phyloP scores from a whole-genome alignment of 2,888 invertebrate genomes.

The Drosophila anomalata region DNA sequence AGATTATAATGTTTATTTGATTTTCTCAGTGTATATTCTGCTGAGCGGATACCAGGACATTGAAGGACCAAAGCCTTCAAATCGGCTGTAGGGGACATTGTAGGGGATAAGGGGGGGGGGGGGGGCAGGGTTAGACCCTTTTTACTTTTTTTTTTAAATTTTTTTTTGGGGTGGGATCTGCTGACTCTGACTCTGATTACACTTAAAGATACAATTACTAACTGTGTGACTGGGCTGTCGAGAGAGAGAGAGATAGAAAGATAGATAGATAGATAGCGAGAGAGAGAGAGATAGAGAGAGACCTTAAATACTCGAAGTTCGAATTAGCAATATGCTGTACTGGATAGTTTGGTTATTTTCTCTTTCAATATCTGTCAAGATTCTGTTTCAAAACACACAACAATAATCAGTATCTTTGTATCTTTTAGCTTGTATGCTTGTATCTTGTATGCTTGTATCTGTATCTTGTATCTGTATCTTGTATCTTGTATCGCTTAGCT shows the following conservation, averaged over 20 bases:
- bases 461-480: neutral
- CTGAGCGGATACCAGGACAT: slow-evolving; percentile 18
- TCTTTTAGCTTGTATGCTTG: slow-evolving; percentile 5
- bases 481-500: slow-evolving; percentile 29
- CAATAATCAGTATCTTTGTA: slow-evolving; percentile 31
- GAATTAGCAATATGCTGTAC: slow-evolving; percentile 33
- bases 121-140: slow-evolving; percentile 48
- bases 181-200: slow-evolving; percentile 8
- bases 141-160: neutral
- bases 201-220: slow-evolving; percentile 17
- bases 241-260: slow-evolving; percentile 29
- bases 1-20: slow-evolving; percentile 33
- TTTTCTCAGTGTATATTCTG: slow-evolving; percentile 7
- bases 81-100: slow-evolving; percentile 2
- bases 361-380: slow-evolving; percentile 20
- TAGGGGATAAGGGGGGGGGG: slow-evolving; percentile 31
- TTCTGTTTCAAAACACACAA: slow-evolving; percentile 43
- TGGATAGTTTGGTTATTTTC: slow-evolving; percentile 36
- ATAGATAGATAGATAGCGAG: slow-evolving; percentile 6
- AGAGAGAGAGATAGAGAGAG: slow-evolving; percentile 35
- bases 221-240: slow-evolving; percentile 16
- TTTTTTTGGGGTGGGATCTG: slow-evolving; percentile 43
- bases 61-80: neutral
- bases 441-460: slow-evolving; percentile 5
- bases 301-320: slow-evolving; percentile 36